These are phyloP conservation scores for Alviniconcha strummeri DNA, from an alignment of 2,888 invertebrate genomes.

Conservation along the genomic window DNA sequence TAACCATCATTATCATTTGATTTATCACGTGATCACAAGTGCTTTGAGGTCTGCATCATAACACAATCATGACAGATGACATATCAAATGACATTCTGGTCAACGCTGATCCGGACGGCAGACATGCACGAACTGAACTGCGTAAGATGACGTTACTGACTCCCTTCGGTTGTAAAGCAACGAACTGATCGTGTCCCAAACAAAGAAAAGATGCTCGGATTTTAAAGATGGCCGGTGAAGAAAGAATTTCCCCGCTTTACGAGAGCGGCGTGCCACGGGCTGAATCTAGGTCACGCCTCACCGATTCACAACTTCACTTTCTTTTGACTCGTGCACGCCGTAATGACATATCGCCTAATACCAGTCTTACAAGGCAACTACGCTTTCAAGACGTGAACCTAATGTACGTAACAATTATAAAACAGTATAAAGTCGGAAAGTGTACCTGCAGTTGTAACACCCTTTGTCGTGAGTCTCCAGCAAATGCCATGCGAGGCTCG, in stretches of 20 bases:
- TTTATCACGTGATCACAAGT: conserved; percentile 14
- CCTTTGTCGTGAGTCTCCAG: conserved; percentile 50
- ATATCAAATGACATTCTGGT: conserved; percentile 17
- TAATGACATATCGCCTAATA: not conserved
- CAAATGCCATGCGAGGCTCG: conserved; percentile 51
- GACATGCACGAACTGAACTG: not conserved
- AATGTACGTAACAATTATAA: not conserved
- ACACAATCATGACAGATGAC: conserved; percentile 27
- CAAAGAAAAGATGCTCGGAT: conserved; percentile 25
- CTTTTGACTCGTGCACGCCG: not conserved
- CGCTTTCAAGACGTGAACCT: not conserved
- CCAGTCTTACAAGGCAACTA: not conserved
- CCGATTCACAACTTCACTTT: conserved; percentile 17
- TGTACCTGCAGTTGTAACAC: conserved; percentile 45
- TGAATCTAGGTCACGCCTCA: conserved; percentile 23
- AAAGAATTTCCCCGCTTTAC: conserved; percentile 20
- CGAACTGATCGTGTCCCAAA: not conserved
- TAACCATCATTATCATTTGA: not conserved
- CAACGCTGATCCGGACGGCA: not conserved
- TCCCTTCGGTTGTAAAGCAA: too few species aligned
- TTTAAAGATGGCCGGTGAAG: conserved; percentile 28
- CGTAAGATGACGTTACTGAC: too few species aligned
- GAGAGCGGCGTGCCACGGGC: conserved; percentile 21
- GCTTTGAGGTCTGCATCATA: conserved; percentile 9
- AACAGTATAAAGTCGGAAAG: not conserved